Percentiles rank a stretch among this genome's conserved stretches.
Conservation (phyloP, 2,888 invertebrate species). For the Drosophila maculinotata region DNA sequence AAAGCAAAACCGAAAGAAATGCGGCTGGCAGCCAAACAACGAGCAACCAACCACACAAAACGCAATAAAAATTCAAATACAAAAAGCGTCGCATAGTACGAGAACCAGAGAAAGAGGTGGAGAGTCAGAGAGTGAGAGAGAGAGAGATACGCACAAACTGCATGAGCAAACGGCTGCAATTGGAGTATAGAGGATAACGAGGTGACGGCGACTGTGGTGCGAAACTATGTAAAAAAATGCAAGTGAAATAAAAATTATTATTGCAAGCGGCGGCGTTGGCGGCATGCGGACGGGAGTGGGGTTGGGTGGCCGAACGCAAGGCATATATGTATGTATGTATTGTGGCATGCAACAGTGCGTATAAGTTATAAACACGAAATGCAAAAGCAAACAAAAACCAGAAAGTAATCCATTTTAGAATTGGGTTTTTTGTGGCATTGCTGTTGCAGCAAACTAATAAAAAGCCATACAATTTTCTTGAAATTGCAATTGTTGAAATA, state of each 20-base stretch:
- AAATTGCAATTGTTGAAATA: background rate
- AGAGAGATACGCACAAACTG: background rate
- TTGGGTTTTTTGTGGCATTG: background rate
- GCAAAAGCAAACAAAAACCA: background rate
- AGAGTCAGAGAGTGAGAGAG: background rate
- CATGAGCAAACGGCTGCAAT: background rate
- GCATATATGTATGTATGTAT: background rate
- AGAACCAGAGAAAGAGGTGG: background rate
- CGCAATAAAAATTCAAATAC: constrained; percentile 17
- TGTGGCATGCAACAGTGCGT: constrained; percentile 11
- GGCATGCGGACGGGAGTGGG: too few relatives aligned
- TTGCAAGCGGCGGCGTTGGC: constrained; percentile 4
- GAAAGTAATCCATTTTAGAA: constrained; percentile 1
- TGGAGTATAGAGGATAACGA: background rate
- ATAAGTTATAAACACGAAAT: constrained; percentile 4
- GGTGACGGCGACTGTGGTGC: background rate
- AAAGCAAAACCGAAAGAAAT: constrained; percentile 5
- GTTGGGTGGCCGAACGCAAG: background rate
- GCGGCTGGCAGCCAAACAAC: background rate
- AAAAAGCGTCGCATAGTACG: background rate
- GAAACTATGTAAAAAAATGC: background rate
- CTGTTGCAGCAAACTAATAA: background rate
- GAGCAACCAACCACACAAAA: constrained; percentile 4
- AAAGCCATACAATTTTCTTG: background rate
- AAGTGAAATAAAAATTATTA: constrained; percentile 3